These are phyloP conservation scores for Platorchestia sp. DNA, from an alignment of 1,140 invertebrate species.

Conservation along the genomic window DNA sequence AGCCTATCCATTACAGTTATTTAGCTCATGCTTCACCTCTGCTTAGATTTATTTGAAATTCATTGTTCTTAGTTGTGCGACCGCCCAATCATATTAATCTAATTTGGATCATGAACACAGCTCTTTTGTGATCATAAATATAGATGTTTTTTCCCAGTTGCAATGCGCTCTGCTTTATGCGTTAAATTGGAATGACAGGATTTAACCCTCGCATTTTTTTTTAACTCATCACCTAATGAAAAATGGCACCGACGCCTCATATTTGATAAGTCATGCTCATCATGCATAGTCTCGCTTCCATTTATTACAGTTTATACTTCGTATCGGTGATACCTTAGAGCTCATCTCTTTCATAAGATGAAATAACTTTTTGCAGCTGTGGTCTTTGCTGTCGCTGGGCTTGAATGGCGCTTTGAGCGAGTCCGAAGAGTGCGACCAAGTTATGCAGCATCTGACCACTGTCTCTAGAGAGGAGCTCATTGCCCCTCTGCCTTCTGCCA, in stretches of 20 bases:
- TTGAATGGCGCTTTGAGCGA: constrained; percentile 39
- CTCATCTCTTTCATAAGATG: neutral
- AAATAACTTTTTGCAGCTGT: constrained; percentile 2
- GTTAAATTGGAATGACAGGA: too few relatives aligned
- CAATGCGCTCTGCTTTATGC: too few relatives aligned
- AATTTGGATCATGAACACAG: too few relatives aligned
- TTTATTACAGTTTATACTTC: neutral
- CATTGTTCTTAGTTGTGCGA: too few relatives aligned
- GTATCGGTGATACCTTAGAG: neutral
- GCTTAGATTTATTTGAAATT: too few relatives aligned
- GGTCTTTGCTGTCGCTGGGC: constrained; percentile 56
- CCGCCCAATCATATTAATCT: too few relatives aligned
- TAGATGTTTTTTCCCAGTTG: too few relatives aligned
- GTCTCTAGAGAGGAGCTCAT: constrained; percentile 60
- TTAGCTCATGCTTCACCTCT: too few relatives aligned
- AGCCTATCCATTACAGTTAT: too few relatives aligned
- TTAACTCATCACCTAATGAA: neutral
- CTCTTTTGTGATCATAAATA: too few relatives aligned
- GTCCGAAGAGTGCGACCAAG: constrained; percentile 60
- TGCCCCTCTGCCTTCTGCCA: constrained; percentile 19
- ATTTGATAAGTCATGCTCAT: neutral
- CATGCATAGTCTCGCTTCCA: neutral
- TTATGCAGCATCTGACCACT: constrained; percentile 54
- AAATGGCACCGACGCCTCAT: neutral
- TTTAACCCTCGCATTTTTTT: too few relatives aligned